Conservation (phyloP, 2,888 invertebrate genomes). For the Lysandra coridon region DNA sequence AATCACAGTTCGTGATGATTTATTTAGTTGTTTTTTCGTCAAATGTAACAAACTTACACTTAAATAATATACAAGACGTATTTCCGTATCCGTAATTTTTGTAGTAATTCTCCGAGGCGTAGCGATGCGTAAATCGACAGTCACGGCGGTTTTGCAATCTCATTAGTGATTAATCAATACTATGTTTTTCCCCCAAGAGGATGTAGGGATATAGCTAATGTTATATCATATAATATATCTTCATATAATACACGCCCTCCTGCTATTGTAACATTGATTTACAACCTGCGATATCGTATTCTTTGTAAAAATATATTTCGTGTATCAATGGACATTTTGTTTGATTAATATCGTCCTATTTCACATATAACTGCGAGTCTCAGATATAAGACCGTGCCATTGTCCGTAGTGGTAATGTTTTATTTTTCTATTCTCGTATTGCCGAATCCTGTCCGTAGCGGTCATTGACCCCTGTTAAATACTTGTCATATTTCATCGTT, state of each 20-base stretch:
- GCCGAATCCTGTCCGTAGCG: too few relatives aligned
- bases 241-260: neutral
- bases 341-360: conserved; percentile 21
- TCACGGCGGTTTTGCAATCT: conserved; percentile 21
- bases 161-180: conserved; percentile 29
- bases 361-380: conserved; percentile 6
- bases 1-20: too few relatives aligned
- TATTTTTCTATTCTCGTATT: neutral
- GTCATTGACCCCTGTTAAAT: too few relatives aligned
- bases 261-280: conserved; percentile 21
- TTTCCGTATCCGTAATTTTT: neutral
- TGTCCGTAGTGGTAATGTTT: conserved; percentile 1
- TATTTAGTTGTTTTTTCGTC: too few relatives aligned
- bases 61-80: neutral
- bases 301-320: conserved; percentile 18
- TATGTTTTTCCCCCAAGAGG: conserved; percentile 8
- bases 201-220: conserved; percentile 5
- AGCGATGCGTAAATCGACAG: conserved; percentile 21
- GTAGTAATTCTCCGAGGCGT: neutral
- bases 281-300: conserved; percentile 18
- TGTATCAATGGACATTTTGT: conserved; percentile 20
- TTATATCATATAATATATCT: conserved; percentile 2
- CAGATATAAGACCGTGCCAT: neutral
- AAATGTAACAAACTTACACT: too few relatives aligned
- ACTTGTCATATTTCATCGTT: too few relatives aligned